Percentiles rank a stretch among this genome's conserved stretches.
Conservation (phyloP, 2,113 vertebrate genomes). For the Archilochus colubris region DNA sequence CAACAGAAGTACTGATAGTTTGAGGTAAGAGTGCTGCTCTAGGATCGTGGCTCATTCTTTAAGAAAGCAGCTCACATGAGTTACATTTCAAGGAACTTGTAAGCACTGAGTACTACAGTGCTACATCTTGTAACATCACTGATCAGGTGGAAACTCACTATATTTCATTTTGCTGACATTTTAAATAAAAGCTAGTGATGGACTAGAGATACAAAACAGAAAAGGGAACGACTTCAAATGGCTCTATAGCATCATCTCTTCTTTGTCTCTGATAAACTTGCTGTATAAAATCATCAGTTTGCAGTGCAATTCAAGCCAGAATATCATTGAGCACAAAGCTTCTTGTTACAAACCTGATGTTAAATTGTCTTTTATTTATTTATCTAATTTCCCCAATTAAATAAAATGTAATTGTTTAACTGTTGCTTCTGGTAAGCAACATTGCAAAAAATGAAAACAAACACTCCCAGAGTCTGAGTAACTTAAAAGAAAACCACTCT, state of each 20-base stretch:
- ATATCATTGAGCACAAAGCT: neutral
- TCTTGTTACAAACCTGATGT: neutral
- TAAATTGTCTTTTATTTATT: neutral
- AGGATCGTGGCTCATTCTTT: neutral
- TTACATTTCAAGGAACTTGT: neutral
- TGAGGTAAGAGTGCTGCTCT: neutral
- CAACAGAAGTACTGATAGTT: neutral
- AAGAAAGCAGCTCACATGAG: neutral
- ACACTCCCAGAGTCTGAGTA: neutral
- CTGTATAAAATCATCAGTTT: neutral
- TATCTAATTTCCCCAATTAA: neutral
- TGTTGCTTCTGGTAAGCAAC: neutral
- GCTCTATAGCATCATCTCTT: neutral
- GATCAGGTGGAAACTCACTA: neutral
- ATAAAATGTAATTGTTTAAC: neutral
- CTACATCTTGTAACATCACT: neutral
- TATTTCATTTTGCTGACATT: neutral
- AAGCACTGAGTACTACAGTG: neutral
- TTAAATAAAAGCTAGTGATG: neutral
- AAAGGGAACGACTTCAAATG: neutral
- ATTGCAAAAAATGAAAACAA: neutral
- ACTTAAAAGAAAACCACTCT: neutral
- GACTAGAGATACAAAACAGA: neutral
- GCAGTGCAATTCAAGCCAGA: neutral
- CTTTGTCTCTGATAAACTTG: neutral